Base-by-base conservation (phyloP, 2,797 vertebrate species). In the Pogoniulus pusillus region DNA sequence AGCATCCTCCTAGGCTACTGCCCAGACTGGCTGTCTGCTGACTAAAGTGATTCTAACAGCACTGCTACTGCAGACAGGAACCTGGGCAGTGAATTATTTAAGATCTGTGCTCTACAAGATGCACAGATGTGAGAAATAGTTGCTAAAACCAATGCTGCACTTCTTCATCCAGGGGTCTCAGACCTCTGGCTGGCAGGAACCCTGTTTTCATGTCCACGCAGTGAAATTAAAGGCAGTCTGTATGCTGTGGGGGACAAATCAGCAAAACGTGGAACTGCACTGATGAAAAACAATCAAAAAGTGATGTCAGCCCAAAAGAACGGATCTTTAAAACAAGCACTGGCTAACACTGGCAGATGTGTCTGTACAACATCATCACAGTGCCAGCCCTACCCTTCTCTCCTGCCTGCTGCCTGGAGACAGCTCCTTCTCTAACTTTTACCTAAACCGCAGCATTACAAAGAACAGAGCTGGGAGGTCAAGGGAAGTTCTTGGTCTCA, bases 1-100 rank as follows among this genome's bases (percentile, higher is more conserved):
- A 93, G 87, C 73, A 88, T 32, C 78, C 63, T 32, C 78, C 63
- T 35, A 86, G 89, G 86, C 92, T 91, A 88, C 84, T 91, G 93
- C 95, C 91, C 94, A 96, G 96, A 85, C 96, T 92, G 91, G 75
- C 86, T 96, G 95, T 91, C 96, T 97, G 95, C 97, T 96, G 95
- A 91, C 89, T 89, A n/a, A 87, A 92, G 95, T 17, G 81, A 92
- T 93, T 92, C 90, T 93, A 93, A 92, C 93, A 95, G 51, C 20
- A 75, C 84, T 76, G 71, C 88, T 54, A 59, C 92, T 83, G 94
- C 91, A 95, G 95, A 84, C 95, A 84, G 69, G 79, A 93, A 85
- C 84, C 93, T 81, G 87, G 66, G 93, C 26, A 1, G 55, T 97
- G 70, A 94, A 96, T 97, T 95, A 96, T 95, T 97, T 93, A 95